Evolutionary conservation across 2,797 vertebrate genomes (phyloP).

Genomic region (Crenichthys baileyi): DNA sequence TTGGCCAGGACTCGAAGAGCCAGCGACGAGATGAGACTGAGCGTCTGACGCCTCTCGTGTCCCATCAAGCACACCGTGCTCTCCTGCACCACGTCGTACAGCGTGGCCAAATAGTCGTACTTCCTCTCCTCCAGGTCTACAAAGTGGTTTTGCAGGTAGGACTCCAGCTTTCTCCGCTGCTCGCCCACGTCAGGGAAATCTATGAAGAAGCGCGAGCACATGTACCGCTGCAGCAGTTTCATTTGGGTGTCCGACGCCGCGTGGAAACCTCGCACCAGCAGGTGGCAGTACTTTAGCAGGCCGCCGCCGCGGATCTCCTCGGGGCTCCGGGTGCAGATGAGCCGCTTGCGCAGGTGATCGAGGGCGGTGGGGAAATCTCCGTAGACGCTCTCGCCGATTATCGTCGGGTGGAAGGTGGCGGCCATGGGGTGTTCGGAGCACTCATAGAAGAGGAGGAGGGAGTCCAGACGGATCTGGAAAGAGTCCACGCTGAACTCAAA

Average conservation of each 20-base stretch:
- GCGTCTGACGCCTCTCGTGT: conserved; percentile 93
- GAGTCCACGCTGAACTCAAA: conserved; percentile 99
- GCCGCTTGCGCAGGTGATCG: conserved; percentile 93
- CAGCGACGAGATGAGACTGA: conserved; percentile 94
- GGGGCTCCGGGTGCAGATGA: conserved; percentile 94
- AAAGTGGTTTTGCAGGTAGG: conserved; percentile 98
- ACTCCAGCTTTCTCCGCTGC: conserved; percentile 96
- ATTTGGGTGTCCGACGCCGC: conserved; percentile 89
- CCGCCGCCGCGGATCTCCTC: conserved; percentile 99
- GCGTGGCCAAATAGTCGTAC: conserved; percentile 96
- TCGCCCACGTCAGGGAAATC: conserved; percentile 93
- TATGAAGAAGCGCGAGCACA: conserved; percentile 99
- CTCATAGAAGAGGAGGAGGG: conserved; percentile 97
- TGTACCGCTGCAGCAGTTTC: conserved; percentile 96
- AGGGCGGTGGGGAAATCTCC: conserved; percentile 94
- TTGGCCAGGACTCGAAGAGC: conserved; percentile 93
- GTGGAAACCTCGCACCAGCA: conserved; percentile 94
- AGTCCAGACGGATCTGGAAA: conserved; percentile 98
- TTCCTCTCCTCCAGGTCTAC: conserved; percentile 96
- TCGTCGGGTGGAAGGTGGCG: conserved; percentile 95
- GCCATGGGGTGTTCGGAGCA: conserved; percentile 98
- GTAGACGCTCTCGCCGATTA: conserved; percentile 96
- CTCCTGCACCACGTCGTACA: conserved; percentile 94
- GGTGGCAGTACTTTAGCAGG: conserved; percentile 97
- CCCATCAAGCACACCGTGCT: conserved; percentile 99